A percentile compares a stretch with the other conserved stretches of the same genome.
Conservation (phyloP, 2,113 vertebrate species). For the Myanophis thanlyinensis region DNA sequence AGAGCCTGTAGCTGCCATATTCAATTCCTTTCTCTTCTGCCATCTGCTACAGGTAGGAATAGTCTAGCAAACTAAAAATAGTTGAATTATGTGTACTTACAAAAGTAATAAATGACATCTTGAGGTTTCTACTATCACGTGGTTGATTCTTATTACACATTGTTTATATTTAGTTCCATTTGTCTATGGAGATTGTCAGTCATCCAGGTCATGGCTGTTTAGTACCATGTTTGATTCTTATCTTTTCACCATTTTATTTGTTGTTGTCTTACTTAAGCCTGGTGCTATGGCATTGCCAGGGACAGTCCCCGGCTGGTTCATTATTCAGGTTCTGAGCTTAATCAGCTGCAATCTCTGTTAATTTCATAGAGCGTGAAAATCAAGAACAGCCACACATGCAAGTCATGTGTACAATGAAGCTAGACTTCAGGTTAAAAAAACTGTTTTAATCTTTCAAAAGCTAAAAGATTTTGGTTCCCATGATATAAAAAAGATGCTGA, state of each 20-base stretch:
- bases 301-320: constrained; percentile 70
- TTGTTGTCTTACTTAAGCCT: constrained; percentile 73
- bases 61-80: constrained; percentile 14
- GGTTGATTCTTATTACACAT: background rate
- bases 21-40: constrained; percentile 11
- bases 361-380: constrained; percentile 76
- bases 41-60: constrained; percentile 18
- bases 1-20: background rate
- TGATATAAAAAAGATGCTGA: background rate
- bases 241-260: constrained; percentile 59
- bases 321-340: constrained; percentile 78
- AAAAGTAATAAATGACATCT: background rate
- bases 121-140: background rate
- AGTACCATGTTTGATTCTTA: constrained; percentile 1
- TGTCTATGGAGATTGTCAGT: too few relatives aligned
- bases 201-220: too few relatives aligned
- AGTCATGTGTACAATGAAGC: constrained; percentile 61
- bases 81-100: constrained; percentile 1
- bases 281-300: constrained; percentile 64
- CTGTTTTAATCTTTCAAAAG: constrained; percentile 32
- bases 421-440: constrained; percentile 63
- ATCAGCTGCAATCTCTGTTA: constrained; percentile 82
- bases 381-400: constrained; percentile 68
- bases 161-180: constrained; percentile 1
- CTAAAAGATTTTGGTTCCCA: background rate